phyloP scores from a whole-genome alignment of 2,113 vertebrate genomes.

The Salvelinus fontinalis region DNA sequence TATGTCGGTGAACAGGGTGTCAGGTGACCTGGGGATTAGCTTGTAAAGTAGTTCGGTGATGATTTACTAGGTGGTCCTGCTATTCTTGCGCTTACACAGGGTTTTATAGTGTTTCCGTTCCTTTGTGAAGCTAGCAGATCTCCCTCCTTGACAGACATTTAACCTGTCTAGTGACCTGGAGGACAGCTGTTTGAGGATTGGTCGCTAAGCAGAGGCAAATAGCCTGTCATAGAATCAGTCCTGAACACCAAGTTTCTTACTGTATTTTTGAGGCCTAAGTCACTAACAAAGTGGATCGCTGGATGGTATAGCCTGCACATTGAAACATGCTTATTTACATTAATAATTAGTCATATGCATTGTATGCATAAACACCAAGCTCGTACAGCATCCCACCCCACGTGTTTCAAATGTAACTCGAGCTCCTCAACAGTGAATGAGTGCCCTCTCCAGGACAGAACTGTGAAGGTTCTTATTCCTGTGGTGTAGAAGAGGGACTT shows the following conservation, averaged over 20 bases:
- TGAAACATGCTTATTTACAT: no score
- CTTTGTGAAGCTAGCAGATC: conserved; percentile 41
- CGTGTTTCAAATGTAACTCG: not conserved
- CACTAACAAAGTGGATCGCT: no score
- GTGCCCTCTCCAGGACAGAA: conserved; percentile 29
- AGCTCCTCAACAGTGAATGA: conserved; percentile 6
- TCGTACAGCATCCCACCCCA: not conserved
- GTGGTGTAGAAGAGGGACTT: no score
- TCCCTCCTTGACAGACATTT: conserved; percentile 4
- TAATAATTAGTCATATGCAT: not conserved
- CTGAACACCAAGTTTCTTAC: no score
- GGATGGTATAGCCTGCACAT: no score
- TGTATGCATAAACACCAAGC: not conserved
- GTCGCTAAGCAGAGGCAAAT: not conserved
- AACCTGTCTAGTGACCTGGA: not conserved
- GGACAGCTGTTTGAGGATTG: not conserved
- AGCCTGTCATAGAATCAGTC: not conserved
- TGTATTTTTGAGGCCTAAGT: no score
- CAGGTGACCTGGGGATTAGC: conserved; percentile 26
- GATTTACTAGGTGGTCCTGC: conserved; percentile 49
- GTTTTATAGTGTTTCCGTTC: conserved; percentile 21
- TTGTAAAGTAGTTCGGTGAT: conserved; percentile 42
- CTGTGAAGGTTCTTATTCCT: not conserved
- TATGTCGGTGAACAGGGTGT: conserved; percentile 15
- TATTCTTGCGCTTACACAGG: conserved; percentile 6